Percentiles rank a stretch among this genome's conserved stretches.
Evolutionary conservation across 2,113 vertebrate species (phyloP).

Genomic region (Triplophysa rosa): DNA sequence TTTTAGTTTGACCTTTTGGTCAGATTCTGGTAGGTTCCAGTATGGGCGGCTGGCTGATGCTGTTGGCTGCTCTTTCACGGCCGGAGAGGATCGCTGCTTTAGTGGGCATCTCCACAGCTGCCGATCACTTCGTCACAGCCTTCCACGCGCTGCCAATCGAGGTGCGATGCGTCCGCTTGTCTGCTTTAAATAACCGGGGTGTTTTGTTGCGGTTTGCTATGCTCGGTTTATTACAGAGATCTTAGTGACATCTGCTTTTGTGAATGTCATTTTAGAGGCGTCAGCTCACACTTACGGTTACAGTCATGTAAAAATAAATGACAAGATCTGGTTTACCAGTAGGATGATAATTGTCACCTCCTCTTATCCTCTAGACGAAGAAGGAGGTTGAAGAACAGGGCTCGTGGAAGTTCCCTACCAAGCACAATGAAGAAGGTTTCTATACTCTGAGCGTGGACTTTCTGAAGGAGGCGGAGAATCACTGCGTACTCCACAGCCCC

Average conservation of each 20-base stretch:
- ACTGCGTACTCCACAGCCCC: constrained; percentile 79
- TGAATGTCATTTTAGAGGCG: neutral
- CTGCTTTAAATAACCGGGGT: too few relatives aligned
- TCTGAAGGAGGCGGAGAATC: constrained; percentile 80
- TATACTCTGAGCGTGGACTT: constrained; percentile 72
- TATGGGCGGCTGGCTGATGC: constrained; percentile 86
- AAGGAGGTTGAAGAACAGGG: constrained; percentile 80
- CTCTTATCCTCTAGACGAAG: constrained; percentile 62
- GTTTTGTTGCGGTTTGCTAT: neutral
- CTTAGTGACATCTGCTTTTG: neutral
- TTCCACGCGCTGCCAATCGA: constrained; percentile 78
- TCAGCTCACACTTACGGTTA: too few relatives aligned
- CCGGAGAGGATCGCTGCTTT: constrained; percentile 79
- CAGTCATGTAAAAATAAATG: too few relatives aligned
- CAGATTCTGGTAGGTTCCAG: constrained; percentile 85
- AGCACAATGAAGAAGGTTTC: constrained; percentile 72
- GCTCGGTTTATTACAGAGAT: neutral
- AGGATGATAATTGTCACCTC: neutral
- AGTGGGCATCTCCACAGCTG: constrained; percentile 78
- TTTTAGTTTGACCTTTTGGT: too few relatives aligned
- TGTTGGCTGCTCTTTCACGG: constrained; percentile 81
- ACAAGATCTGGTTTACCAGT: too few relatives aligned
- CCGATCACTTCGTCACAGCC: constrained; percentile 75
- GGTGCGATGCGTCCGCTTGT: constrained; percentile 62
- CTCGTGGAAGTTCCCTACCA: constrained; percentile 74